Base-by-base conservation (phyloP, 2,113 vertebrate species). In the Xenotilapia caudafasciata region DNA sequence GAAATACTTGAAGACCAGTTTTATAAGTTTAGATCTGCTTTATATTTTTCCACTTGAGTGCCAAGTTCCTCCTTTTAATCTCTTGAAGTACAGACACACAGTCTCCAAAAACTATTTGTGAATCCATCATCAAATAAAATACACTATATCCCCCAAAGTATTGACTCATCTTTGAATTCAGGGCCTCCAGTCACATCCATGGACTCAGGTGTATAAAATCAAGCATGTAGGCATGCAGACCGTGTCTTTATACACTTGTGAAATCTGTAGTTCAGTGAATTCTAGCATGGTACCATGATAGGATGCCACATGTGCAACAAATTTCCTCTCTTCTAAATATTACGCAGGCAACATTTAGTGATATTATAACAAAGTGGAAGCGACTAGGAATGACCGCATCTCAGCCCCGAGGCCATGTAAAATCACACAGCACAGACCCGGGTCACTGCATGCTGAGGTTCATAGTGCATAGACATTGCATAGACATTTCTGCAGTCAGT, bases 41-140 rank as follows among this genome's bases (percentile, higher is more conserved):
- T 77, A 49, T 28, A 49, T 77, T 55, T 80, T 80, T 55, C 77
- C 51, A 38, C 77, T 55, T 80, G 77, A 55, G 49, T 80, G 77
- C 28, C 31, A 35, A 55, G 51, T 80, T 55, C 33, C n/a, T 54
- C n/a, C 53, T 38, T 15, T 21, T 21, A 47, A 28, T 54, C 19
- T 54, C 47, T 35, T 47, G 23, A 75, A 28, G 70, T 75, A 28
- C 47, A 21, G 5, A 14, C 19, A 79, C 47, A 21, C 28, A 54
- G 38, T 45, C 38, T 45, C 10, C 40, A 75, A 28, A 75, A 75
- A 47, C 23, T 75, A 23, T 68, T 26, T 75, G 14, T 80, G 33
- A 80, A 23, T 55, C 6, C 14, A n/a, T 38, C 51, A 80, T 75
- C 42, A 49, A 80, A 40, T 80, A 79, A 79, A 75, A 47, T 70